phyloP scores from a whole-genome alignment of 2,797 vertebrate genomes.

The Pangasius mekongensis region DNA sequence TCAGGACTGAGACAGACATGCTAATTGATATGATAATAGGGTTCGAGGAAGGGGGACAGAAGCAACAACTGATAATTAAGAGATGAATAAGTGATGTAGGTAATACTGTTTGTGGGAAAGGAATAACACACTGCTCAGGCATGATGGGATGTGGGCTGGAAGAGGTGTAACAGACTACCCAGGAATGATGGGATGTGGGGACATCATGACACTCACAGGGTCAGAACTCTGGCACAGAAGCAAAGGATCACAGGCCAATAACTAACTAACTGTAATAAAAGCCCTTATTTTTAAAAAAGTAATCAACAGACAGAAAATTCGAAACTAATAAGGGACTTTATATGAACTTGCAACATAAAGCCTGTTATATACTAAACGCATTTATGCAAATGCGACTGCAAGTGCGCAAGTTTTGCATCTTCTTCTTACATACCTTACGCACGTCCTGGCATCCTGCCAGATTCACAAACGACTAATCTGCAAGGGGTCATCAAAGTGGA shows the following conservation, averaged over 20 bases:
- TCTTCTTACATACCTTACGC: background rate
- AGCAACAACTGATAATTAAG: constrained; percentile 78
- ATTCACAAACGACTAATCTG: background rate
- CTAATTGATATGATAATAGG: constrained; percentile 83
- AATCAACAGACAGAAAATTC: background rate
- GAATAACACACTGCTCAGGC: constrained; percentile 57
- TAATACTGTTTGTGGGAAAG: constrained; percentile 74
- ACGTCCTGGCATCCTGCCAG: background rate
- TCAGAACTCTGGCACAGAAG: background rate
- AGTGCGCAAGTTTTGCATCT: background rate
- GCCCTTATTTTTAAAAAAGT: background rate
- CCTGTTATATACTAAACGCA: background rate
- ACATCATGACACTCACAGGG: constrained; percentile 18
- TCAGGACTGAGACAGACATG: constrained; percentile 75
- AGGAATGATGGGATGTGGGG: constrained; percentile 45
- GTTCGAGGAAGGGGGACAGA: constrained; percentile 68
- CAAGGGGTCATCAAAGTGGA: background rate
- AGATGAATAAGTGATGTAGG: constrained; percentile 75
- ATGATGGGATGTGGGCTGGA: constrained; percentile 54
- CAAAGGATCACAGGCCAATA: background rate
- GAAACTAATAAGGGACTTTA: background rate
- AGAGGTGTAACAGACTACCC: constrained; percentile 57
- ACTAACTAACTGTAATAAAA: background rate
- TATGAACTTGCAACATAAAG: background rate
- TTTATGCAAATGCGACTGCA: background rate